Base-by-base conservation (phyloP, 2,888 invertebrate genomes). In the Drosophila siamana region DNA sequence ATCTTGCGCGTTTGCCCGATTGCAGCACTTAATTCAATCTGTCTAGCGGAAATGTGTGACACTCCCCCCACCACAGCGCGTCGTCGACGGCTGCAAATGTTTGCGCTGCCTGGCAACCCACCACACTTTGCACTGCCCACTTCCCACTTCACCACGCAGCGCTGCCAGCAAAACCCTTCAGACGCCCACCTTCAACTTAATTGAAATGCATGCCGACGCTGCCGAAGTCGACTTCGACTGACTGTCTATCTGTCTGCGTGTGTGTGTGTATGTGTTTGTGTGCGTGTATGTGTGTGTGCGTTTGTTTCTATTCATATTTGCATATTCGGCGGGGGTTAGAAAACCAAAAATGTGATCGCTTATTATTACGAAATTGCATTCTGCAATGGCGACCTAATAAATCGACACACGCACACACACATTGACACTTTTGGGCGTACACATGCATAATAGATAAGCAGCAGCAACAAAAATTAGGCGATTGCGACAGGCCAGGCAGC, bases 341-440 rank as follows among this genome's bases (percentile, higher is more conserved):
- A 69, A 68, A 55, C 40, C 43, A 51, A 48, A 46, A 48, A 44
- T 59, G 30, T 63, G 50, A 59, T 67, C 50, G 68, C 47, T 63
- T 51, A 60, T 59, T 68, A 73, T 84, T 80, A 67, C 78, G 87
- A 72, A 86, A 84, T 72, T 75, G 48, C 75, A 86, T 82, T 82
- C 85, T 77, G 59, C 65, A 61, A 30, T 68, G 50, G 69, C 74
- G 73, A 86, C 81, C 86, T 67, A 84, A 69, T 74, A 74, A 65
- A 69, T 64, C 59, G 11, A 54, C 41, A 68, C 9, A 44, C 19
- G 48, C 61, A 30, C 40, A 43, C 19, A 51, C 61, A 30, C 40
- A 43, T 5, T 33, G 4, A 7, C 13, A 38, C 15, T 7, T 38
- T 38, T 38, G 36, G 36, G 15, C 4, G 30, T 5, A 9, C 8